phyloP scores from a whole-genome alignment of 2,888 invertebrate genomes.

The Trissolcus brochymenae region DNA sequence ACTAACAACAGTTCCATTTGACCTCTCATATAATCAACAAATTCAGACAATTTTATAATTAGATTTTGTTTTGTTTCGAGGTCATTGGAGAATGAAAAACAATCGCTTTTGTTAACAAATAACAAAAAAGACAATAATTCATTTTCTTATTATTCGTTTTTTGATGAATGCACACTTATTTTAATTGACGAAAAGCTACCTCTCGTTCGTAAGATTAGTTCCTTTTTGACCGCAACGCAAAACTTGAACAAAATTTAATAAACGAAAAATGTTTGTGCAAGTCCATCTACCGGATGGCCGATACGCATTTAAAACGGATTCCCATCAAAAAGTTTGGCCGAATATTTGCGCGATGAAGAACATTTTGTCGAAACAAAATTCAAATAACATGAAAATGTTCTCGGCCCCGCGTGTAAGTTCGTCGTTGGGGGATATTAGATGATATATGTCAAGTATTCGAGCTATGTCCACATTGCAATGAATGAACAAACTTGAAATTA shows the following conservation, averaged over 20 bases:
- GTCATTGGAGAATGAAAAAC: not conserved
- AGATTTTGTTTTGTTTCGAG: not conserved
- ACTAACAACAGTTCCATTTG: no score
- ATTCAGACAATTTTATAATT: no score
- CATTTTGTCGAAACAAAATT: slow-evolving; percentile 30
- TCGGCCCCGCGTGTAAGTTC: slow-evolving; percentile 14
- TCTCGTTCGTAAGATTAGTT: not conserved
- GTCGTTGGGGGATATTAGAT: slow-evolving; percentile 19
- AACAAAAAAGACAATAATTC: no score
- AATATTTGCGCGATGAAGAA: slow-evolving; percentile 5
- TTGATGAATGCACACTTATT: no score
- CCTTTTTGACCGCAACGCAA: not conserved
- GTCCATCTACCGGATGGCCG: not conserved
- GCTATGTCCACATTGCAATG: slow-evolving; percentile 15
- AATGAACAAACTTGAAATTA: slow-evolving; percentile 5
- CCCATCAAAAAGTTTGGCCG: slow-evolving; percentile 9
- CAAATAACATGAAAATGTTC: slow-evolving; percentile 28
- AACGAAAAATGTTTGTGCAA: slow-evolving; percentile 13
- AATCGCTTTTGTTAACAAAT: not conserved
- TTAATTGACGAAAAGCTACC: not conserved
- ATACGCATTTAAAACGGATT: slow-evolving; percentile 18
- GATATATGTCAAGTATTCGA: slow-evolving; percentile 24
- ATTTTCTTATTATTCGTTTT: no score
- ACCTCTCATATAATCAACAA: not conserved
- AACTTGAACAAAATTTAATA: slow-evolving; percentile 20